These are phyloP conservation scores for Ictalurus furcatus DNA, from an alignment of 2,113 vertebrate genomes.

Conservation along the genomic window DNA sequence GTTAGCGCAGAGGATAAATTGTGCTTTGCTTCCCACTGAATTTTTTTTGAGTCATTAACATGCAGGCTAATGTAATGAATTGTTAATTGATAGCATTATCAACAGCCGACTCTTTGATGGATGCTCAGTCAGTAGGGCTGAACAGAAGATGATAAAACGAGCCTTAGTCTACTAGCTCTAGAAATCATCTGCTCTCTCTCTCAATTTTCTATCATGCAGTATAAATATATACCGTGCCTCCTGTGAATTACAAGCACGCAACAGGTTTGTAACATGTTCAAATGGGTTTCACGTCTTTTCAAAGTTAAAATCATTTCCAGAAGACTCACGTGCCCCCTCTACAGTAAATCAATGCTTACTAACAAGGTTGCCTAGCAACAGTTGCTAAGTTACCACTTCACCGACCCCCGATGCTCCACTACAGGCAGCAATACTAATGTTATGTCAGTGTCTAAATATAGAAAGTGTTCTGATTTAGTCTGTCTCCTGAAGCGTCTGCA, in stretches of 20 bases:
- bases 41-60: constrained; percentile 51
- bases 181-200: background rate
- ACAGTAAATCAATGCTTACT: constrained; percentile 59
- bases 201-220: constrained; percentile 5
- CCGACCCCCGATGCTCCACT: constrained; percentile 50
- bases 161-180: background rate
- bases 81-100: constrained; percentile 54
- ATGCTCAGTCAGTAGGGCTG: constrained; percentile 36
- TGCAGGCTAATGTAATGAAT: constrained; percentile 55
- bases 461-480: constrained; percentile 51
- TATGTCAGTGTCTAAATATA: constrained; percentile 57
- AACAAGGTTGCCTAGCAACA: constrained; percentile 61
- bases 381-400: constrained; percentile 57
- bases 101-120: constrained; percentile 41
- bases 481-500: constrained; percentile 45
- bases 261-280: constrained; percentile 24
- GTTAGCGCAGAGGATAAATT: constrained; percentile 49
- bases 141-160: constrained; percentile 24
- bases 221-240: background rate
- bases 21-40: constrained; percentile 39
- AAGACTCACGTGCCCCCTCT: constrained; percentile 47
- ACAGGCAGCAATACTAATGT: constrained; percentile 53
- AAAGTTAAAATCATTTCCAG: constrained; percentile 39
- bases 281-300: constrained; percentile 21
- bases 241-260: background rate